phyloP scores from a whole-genome alignment of 2,888 invertebrate genomes.

The Nephrotoma guestfalica region DNA sequence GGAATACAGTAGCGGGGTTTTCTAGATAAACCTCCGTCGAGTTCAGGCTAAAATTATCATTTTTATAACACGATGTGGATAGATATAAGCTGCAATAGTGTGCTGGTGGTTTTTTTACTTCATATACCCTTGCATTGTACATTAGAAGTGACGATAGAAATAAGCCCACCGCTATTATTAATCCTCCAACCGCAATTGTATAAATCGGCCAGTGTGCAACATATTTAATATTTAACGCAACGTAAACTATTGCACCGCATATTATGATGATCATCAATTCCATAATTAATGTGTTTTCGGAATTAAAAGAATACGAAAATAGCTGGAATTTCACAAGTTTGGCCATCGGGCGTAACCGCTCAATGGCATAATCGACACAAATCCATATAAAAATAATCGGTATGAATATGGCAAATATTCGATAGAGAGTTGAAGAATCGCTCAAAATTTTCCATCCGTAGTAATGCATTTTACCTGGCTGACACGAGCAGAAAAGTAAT shows the following conservation, averaged over 20 bases:
- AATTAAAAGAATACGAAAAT: neutral
- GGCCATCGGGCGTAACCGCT: neutral
- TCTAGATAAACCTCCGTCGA: too few species aligned
- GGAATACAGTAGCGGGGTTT: too few species aligned
- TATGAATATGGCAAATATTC: neutral
- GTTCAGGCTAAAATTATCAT: neutral
- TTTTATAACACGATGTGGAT: neutral
- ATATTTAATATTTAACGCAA: neutral
- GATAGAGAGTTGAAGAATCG: neutral
- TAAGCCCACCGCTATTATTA: neutral
- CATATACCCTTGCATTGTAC: neutral
- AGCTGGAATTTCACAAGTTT: neutral
- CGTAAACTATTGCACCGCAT: neutral
- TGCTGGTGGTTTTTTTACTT: neutral
- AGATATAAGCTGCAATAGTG: neutral
- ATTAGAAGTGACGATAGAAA: neutral
- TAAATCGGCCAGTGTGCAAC: neutral
- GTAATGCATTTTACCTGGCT: neutral
- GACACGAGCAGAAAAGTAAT: neutral
- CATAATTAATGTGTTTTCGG: neutral
- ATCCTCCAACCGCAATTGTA: neutral
- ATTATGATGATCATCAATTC: neutral
- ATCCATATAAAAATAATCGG: neutral
- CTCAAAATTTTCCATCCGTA: neutral
- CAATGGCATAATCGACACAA: neutral